Evolutionary conservation across 1,140 invertebrate genomes (phyloP).

Genomic region (Drosophila lini): DNA sequence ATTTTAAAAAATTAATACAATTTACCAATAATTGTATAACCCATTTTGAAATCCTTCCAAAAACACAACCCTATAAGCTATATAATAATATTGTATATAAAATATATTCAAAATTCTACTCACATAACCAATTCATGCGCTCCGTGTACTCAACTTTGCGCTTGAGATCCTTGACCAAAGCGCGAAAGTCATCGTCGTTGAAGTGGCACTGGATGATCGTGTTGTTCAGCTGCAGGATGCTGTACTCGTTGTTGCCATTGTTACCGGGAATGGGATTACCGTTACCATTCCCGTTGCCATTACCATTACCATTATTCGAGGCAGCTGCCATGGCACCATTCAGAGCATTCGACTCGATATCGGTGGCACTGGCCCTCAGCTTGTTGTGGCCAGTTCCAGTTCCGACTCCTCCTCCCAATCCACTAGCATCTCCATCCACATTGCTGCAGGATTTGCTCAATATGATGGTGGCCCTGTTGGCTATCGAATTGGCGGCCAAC

Average conservation of each 20-base stretch:
- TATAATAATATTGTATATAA: too few species aligned
- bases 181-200: conserved; percentile 81
- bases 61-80: too few species aligned
- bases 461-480: conserved; percentile 79
- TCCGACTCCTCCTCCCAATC: conserved; percentile 6
- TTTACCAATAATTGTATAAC: too few species aligned
- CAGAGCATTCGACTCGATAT: conserved; percentile 67
- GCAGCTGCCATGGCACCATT: conserved; percentile 49
- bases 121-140: conserved; percentile 84
- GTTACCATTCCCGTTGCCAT: conserved; percentile 3
- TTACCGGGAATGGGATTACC: conserved; percentile 9
- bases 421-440: conserved; percentile 62
- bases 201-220: conserved; percentile 84
- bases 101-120: conserved; percentile 52
- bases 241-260: conserved; percentile 81
- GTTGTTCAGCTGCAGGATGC: conserved; percentile 80
- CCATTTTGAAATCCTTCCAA: too few species aligned
- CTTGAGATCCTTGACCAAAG: conserved; percentile 82
- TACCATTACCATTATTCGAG: conserved; percentile 34
- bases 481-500: conserved; percentile 78
- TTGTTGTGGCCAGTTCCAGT: conserved; percentile 36
- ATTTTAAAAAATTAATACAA: too few species aligned
- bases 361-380: conserved; percentile 66
- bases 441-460: conserved; percentile 82
- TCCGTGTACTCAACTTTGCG: conserved; percentile 84